phyloP scores from a whole-genome alignment of 2,113 vertebrate genomes.

The Machaerirhynchus nigripectus region DNA sequence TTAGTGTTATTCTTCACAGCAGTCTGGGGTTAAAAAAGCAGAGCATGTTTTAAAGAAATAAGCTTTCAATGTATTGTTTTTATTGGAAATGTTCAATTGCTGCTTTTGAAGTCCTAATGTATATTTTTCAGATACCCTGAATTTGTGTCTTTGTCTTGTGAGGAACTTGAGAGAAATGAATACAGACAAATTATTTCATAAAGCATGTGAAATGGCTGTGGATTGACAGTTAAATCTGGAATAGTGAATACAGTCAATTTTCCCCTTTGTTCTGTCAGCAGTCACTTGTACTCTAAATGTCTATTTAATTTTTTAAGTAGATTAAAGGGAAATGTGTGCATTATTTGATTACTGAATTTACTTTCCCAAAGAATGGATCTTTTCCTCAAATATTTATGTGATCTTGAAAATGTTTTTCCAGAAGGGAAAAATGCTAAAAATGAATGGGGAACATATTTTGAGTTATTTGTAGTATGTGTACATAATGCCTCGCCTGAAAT shows the following conservation, averaged over 20 bases:
- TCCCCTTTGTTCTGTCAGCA: constrained; percentile 56
- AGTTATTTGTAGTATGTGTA: constrained; percentile 2
- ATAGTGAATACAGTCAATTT: constrained; percentile 50
- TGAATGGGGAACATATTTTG: neutral
- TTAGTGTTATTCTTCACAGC: neutral
- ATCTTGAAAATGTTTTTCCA: constrained; percentile 19
- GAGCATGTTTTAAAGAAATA: neutral
- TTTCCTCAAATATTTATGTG: constrained; percentile 30
- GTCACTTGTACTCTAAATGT: constrained; percentile 38
- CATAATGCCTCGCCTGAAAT: constrained; percentile 2
- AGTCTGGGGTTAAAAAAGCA: neutral
- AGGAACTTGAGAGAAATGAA: constrained; percentile 11
- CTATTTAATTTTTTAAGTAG: constrained; percentile 55
- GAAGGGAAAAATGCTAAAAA: constrained; percentile 4
- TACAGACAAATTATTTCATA: constrained; percentile 48
- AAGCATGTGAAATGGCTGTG: constrained; percentile 10
- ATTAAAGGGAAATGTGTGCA: constrained; percentile 10
- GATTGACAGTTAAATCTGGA: constrained; percentile 47
- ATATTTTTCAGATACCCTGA: constrained; percentile 26
- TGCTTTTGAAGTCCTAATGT: neutral
- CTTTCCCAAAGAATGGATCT: constrained; percentile 41
- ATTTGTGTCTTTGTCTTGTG: constrained; percentile 46
- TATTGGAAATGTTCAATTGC: neutral
- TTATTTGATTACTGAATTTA: constrained; percentile 37
- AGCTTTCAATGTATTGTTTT: neutral